These are phyloP conservation scores for Prorops nasuta DNA, from an alignment of 1,140 invertebrate genomes.

Conservation along the genomic window DNA sequence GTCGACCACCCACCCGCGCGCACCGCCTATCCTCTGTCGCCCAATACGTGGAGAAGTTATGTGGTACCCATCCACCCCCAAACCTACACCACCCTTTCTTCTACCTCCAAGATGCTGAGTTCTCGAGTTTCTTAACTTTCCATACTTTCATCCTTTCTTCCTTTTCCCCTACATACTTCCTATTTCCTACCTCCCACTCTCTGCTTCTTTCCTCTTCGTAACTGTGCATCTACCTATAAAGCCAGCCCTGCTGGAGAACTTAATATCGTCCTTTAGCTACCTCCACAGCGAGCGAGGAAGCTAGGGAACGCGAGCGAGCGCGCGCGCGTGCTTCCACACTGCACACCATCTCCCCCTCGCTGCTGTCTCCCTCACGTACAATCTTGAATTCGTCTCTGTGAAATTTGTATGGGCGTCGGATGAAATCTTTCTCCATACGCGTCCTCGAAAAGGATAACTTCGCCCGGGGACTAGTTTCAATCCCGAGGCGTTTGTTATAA, in stretches of 20 bases:
- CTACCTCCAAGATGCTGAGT: constrained; percentile 24
- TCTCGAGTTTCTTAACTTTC: constrained; percentile 29
- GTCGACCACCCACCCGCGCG: constrained; percentile 13
- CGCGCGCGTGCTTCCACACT: too few species aligned
- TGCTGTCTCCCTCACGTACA: too few species aligned
- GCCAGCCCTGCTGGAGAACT: constrained; percentile 22
- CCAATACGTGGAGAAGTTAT: constrained; percentile 32
- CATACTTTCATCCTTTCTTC: neutral
- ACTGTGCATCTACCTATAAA: constrained; percentile 19
- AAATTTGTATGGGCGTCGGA: too few species aligned
- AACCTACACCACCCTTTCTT: constrained; percentile 4
- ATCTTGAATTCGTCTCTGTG: too few species aligned
- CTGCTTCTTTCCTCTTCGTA: constrained; percentile 5
- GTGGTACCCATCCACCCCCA: constrained; percentile 19
- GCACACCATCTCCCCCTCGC: too few species aligned
- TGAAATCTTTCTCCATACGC: too few species aligned
- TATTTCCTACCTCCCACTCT: neutral
- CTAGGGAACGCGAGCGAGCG: too few species aligned
- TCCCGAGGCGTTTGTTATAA: too few species aligned
- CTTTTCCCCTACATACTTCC: neutral
- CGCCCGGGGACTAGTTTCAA: too few species aligned
- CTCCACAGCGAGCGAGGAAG: too few species aligned
- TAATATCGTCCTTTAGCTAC: too few species aligned
- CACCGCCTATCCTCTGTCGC: constrained; percentile 13
- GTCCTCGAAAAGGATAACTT: too few species aligned